phyloP scores from a whole-genome alignment of 2,797 vertebrate genomes.

The Moxostoma hubbsi region DNA sequence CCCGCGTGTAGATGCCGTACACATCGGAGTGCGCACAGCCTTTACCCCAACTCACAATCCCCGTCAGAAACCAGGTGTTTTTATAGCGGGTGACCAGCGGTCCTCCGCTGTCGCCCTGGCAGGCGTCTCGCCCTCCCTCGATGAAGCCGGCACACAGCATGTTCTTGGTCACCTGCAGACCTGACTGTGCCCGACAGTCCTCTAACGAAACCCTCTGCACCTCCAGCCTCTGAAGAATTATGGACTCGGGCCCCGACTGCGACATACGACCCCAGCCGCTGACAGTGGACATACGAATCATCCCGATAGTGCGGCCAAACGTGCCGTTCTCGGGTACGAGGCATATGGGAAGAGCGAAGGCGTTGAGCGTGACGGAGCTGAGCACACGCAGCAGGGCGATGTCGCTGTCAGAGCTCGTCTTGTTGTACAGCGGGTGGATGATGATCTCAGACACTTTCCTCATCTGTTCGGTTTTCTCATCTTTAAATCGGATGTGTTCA shows the following conservation, averaged over 20 bases:
- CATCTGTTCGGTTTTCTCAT: slow-evolving; percentile 80
- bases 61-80: slow-evolving; percentile 89
- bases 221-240: slow-evolving; percentile 78
- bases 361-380: slow-evolving; percentile 70
- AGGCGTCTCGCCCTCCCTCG: slow-evolving; percentile 82
- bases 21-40: slow-evolving; percentile 83
- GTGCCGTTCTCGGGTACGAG: slow-evolving; percentile 77
- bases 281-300: slow-evolving; percentile 80
- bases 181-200: slow-evolving; percentile 78
- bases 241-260: slow-evolving; percentile 72
- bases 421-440: slow-evolving; percentile 75
- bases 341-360: slow-evolving; percentile 82
- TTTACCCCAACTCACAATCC: slow-evolving; percentile 92
- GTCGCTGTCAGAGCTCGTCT: slow-evolving; percentile 74
- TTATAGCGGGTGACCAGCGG: slow-evolving; percentile 85
- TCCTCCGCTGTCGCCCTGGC: slow-evolving; percentile 90
- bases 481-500: slow-evolving; percentile 70
- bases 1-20: slow-evolving; percentile 88
- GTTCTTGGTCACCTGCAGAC: slow-evolving; percentile 82
- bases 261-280: slow-evolving; percentile 91
- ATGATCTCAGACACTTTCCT: slow-evolving; percentile 71
- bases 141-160: slow-evolving; percentile 92
- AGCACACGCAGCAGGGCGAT: slow-evolving; percentile 84
- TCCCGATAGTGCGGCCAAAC: slow-evolving; percentile 76
- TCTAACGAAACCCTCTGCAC: slow-evolving; percentile 83